These are phyloP conservation scores for Drosophila azteca DNA, from an alignment of 1,140 invertebrate species.

Conservation along the genomic window DNA sequence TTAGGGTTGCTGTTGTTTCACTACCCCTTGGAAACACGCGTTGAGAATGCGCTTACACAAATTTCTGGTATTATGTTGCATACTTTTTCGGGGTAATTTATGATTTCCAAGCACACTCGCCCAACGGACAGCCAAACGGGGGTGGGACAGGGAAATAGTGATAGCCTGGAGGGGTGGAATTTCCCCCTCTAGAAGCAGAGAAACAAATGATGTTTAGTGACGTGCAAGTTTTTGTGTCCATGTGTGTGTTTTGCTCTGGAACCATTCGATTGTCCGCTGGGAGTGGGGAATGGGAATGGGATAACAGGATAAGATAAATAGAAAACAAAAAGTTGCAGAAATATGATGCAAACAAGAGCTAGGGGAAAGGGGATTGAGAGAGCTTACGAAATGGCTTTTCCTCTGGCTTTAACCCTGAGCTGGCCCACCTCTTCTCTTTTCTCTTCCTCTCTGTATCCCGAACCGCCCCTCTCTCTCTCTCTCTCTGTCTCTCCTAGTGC, in stretches of 20 bases:
- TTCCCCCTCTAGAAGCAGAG: constrained; percentile 32
- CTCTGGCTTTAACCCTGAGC: constrained; percentile 8
- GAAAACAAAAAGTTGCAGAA: constrained; percentile 60
- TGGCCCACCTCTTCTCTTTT: not conserved
- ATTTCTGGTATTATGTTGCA: constrained; percentile 80
- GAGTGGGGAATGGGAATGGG: constrained; percentile 16
- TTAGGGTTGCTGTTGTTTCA: constrained; percentile 63
- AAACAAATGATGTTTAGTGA: constrained; percentile 81
- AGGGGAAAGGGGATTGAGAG: not conserved
- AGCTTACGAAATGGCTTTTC: not conserved
- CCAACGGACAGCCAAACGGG: not conserved
- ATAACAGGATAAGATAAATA: constrained; percentile 75
- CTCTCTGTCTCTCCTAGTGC: not conserved
- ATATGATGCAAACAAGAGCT: constrained; percentile 8
- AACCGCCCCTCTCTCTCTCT: too few species aligned
- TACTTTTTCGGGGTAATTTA: constrained; percentile 75
- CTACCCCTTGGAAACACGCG: not conserved
- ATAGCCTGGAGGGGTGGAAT: not conserved
- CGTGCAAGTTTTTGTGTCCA: constrained; percentile 66
- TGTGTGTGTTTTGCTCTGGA: constrained; percentile 36
- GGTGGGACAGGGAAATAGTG: too few species aligned
- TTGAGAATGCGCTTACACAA: constrained; percentile 67
- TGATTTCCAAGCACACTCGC: constrained; percentile 70
- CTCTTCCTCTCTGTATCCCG: too few species aligned
- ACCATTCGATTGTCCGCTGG: constrained; percentile 69